Evolutionary conservation across 2,888 invertebrate genomes (phyloP).

Genomic region (Sesia apiformis): DNA sequence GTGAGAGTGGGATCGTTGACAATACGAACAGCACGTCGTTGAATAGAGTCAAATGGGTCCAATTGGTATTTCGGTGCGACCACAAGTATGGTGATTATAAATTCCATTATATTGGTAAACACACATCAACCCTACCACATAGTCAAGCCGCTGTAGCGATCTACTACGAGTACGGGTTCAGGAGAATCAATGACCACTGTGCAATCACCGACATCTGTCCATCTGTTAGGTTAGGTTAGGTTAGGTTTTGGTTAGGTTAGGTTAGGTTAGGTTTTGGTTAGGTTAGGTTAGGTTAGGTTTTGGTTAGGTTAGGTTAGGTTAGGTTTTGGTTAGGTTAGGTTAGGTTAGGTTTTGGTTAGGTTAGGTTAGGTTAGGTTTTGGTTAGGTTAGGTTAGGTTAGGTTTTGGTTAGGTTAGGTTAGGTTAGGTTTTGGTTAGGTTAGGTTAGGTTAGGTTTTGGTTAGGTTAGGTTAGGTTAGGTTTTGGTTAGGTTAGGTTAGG

Average conservation of each 20-base stretch:
- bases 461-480: conserved; percentile 7
- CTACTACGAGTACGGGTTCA: conserved; percentile 6
- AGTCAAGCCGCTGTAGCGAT: too few species aligned
- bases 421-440: conserved; percentile 10
- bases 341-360: conserved; percentile 6
- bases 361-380: conserved; percentile 5
- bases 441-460: conserved; percentile 6
- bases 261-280: conserved; percentile 11
- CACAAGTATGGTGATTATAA: too few species aligned
- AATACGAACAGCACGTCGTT: too few species aligned
- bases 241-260: conserved; percentile 11
- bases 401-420: conserved; percentile 9
- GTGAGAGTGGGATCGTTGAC: too few species aligned
- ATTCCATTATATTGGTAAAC: too few species aligned
- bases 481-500: conserved; percentile 7
- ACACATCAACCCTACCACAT: too few species aligned
- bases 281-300: background rate
- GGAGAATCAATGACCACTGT: too few species aligned
- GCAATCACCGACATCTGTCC: too few species aligned
- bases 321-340: conserved; percentile 6
- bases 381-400: conserved; percentile 12
- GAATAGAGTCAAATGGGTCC: too few species aligned
- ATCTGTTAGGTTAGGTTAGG: conserved; percentile 12
- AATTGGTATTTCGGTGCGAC: too few species aligned
- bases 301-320: conserved; percentile 6